phyloP scores from a whole-genome alignment of 2,113 vertebrate species.

The Chloropsis cyanopogon region DNA sequence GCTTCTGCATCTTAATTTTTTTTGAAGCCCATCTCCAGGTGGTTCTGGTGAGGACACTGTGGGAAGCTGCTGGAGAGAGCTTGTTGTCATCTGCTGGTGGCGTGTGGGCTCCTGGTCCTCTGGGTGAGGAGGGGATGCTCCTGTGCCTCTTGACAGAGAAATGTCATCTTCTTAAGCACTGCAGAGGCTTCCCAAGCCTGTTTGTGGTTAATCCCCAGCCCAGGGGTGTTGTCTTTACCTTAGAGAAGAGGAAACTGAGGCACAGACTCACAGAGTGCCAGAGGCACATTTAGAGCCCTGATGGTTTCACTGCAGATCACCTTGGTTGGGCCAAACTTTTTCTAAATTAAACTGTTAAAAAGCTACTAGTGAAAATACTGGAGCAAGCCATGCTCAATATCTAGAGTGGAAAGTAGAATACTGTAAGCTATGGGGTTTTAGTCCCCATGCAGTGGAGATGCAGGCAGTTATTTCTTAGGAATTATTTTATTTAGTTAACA shows the following conservation, averaged over 20 bases:
- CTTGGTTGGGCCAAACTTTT: neutral
- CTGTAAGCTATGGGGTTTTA: neutral
- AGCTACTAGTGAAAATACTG: neutral
- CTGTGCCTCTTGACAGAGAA: neutral
- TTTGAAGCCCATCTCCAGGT: neutral
- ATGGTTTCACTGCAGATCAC: neutral
- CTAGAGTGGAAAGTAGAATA: neutral
- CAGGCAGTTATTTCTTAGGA: neutral
- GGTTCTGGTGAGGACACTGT: neutral
- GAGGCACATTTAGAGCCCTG: neutral
- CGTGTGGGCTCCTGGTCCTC: neutral
- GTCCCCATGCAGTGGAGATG: neutral
- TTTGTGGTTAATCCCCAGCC: neutral
- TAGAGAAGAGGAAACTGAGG: neutral
- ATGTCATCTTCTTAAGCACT: neutral
- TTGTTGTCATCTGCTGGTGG: neutral
- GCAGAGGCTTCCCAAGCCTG: fast-evolving
- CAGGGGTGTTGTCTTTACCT: neutral
- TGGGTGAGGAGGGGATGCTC: neutral
- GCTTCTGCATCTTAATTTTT: neutral
- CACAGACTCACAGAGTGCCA: neutral
- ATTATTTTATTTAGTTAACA: neutral
- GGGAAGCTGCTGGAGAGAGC: neutral
- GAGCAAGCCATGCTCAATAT: neutral
- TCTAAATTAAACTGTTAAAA: neutral